Evolutionary conservation across 2,888 invertebrate genomes (phyloP).

Genomic region (Xanthorhoe designata): DNA sequence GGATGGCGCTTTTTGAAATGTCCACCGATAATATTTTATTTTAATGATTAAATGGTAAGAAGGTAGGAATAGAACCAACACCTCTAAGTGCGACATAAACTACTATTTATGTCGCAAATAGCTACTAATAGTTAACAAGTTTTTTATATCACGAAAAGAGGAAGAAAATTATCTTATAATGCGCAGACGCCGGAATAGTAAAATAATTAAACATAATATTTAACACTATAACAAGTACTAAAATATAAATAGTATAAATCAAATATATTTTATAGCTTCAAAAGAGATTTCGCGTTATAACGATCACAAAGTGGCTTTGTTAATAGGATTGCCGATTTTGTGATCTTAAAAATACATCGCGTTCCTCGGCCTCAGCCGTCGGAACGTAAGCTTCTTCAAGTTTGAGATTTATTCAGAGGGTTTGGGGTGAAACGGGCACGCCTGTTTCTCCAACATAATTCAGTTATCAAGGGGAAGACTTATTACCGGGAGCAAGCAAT

Average conservation of each 20-base stretch:
- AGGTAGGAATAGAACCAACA: no score
- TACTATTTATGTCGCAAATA: no score
- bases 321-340: conserved; percentile 46
- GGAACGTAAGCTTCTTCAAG: conserved; percentile 58
- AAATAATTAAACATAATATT: no score
- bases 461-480: conserved; percentile 68
- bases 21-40: no score
- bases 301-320: conserved; percentile 41
- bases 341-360: conserved; percentile 46
- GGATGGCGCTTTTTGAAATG: no score
- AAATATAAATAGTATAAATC: background rate
- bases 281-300: conserved; percentile 40
- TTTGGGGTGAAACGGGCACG: conserved; percentile 60
- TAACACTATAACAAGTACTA: no score
- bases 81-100: no score
- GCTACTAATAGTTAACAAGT: no score
- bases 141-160: no score
- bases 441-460: conserved; percentile 75
- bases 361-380: conserved; percentile 33
- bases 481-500: conserved; percentile 58
- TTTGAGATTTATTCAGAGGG: conserved; percentile 76
- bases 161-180: no score
- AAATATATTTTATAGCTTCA: background rate
- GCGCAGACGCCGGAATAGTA: no score
- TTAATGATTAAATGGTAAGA: no score